Evolutionary conservation across 2,113 vertebrate genomes (phyloP).

Genomic region (Sinocyclocheilus rhinocerous): DNA sequence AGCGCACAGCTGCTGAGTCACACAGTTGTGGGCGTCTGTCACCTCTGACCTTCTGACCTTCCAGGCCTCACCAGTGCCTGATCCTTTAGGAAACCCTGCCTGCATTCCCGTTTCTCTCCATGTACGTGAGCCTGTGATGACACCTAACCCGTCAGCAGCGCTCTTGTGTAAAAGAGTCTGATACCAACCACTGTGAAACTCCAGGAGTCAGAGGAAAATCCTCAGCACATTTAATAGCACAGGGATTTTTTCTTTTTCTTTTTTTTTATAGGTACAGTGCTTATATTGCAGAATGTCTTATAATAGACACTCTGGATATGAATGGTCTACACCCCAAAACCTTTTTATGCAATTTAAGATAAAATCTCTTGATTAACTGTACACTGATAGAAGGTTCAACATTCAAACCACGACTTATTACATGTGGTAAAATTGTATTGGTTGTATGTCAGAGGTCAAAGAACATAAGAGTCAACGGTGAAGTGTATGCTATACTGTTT

Average conservation of each 20-base stretch:
- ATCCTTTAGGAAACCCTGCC: constrained; percentile 62
- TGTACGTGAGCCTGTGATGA: constrained; percentile 51
- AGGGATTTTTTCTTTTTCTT: neutral
- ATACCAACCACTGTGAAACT: constrained; percentile 16
- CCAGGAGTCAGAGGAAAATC: neutral
- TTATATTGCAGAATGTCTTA: neutral
- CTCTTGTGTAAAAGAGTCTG: constrained; percentile 46
- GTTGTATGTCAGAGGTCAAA: no score
- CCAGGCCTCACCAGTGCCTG: neutral
- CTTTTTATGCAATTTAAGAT: neutral
- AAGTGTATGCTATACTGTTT: no score
- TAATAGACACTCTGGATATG: neutral
- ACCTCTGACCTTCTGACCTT: constrained; percentile 58
- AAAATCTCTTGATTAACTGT: neutral
- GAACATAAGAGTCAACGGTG: no score
- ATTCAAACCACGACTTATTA: no score
- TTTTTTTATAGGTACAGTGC: neutral
- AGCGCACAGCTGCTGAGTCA: constrained; percentile 39
- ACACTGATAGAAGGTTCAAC: neutral
- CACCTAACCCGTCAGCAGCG: constrained; percentile 53
- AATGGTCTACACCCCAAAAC: neutral
- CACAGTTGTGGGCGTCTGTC: constrained; percentile 34
- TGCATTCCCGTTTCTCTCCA: constrained; percentile 14
- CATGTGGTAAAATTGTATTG: neutral
- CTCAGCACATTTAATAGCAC: neutral